A percentile compares a stretch with the other conserved stretches of the same genome.
Conservation (phyloP, 2,113 vertebrate genomes). For the Fregata magnificens region DNA sequence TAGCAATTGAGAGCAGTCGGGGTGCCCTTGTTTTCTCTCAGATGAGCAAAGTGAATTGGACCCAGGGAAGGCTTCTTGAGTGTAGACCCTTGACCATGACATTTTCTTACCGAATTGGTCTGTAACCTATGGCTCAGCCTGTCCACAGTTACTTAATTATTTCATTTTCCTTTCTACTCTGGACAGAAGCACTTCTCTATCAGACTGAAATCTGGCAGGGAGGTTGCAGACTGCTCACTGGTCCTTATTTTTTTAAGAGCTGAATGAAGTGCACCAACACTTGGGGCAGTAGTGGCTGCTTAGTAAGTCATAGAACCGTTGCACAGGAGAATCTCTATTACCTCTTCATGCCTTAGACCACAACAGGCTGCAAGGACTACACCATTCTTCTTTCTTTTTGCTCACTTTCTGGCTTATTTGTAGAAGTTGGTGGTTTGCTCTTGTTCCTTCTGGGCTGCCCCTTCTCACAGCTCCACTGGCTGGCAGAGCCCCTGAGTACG, state of each 20-base stretch:
- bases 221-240: not conserved
- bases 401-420: not conserved
- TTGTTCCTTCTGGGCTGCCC: not conserved
- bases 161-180: not conserved
- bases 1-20: not conserved
- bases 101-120: not conserved
- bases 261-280: not conserved
- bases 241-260: not conserved
- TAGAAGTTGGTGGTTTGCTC: not conserved
- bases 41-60: conserved; percentile 18
- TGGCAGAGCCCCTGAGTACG: not conserved
- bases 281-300: not conserved
- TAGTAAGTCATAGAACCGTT: not conserved
- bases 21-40: not conserved
- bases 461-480: not conserved
- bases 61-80: not conserved
- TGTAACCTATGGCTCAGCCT: not conserved
- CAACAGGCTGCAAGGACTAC: not conserved
- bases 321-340: not conserved
- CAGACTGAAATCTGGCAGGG: not conserved
- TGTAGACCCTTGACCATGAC: not conserved
- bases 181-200: not conserved
- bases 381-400: not conserved
- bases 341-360: not conserved
- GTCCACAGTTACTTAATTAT: not conserved